These are phyloP conservation scores for Eurystomus glaucurus DNA, from an alignment of 2,797 vertebrate species.

Conservation along the genomic window DNA sequence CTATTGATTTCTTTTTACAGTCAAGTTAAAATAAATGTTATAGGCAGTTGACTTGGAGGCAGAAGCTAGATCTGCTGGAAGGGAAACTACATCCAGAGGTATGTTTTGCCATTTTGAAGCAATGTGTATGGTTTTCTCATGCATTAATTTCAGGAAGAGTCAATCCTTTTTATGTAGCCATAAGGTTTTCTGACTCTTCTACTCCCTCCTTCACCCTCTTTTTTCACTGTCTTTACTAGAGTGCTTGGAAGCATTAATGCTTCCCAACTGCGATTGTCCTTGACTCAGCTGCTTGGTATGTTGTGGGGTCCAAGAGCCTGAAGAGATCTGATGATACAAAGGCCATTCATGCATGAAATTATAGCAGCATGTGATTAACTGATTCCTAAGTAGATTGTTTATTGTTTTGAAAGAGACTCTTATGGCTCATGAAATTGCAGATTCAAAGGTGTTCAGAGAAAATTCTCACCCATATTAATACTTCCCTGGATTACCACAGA, in stretches of 20 bases:
- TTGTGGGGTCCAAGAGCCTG: neutral
- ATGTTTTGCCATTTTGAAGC: neutral
- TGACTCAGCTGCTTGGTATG: neutral
- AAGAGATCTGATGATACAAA: neutral
- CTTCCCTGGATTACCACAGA: neutral
- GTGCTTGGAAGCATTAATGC: neutral
- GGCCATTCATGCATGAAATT: neutral
- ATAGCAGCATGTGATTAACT: neutral
- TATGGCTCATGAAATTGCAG: neutral
- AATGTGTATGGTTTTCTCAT: neutral
- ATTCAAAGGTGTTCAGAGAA: neutral
- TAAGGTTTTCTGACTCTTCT: neutral
- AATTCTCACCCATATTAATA: neutral
- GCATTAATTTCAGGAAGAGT: neutral
- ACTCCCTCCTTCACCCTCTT: neutral
- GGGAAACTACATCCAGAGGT: neutral
- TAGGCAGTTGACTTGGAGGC: neutral
- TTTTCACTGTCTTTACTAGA: neutral
- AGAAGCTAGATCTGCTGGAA: neutral
- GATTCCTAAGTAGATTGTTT: neutral
- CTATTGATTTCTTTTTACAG: neutral
- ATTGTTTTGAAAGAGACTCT: neutral
- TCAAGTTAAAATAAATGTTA: neutral
- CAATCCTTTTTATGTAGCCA: neutral
- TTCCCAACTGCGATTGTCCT: neutral